These are phyloP conservation scores for Lysandra coridon DNA, from an alignment of 2,888 invertebrate species.

Conservation along the genomic window DNA sequence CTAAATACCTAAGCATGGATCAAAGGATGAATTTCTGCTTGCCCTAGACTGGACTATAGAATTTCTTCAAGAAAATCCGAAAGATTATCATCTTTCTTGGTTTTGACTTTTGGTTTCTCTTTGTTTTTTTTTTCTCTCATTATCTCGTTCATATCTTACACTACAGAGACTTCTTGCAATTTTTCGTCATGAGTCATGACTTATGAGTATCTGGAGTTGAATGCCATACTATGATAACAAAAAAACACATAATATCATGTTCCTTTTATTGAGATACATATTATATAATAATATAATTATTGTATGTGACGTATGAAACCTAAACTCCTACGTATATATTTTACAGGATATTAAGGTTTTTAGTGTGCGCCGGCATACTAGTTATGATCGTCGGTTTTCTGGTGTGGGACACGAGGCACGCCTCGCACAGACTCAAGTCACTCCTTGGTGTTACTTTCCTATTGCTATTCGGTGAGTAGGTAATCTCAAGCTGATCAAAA, in stretches of 20 bases:
- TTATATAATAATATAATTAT: too few species aligned
- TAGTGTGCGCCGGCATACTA: slow-evolving; percentile 67
- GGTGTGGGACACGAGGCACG: slow-evolving; percentile 81
- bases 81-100: too few species aligned
- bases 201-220: neutral
- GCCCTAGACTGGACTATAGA: too few species aligned
- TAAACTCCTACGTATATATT: neutral
- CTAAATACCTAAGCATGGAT: neutral
- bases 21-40: too few species aligned
- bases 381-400: slow-evolving; percentile 80
- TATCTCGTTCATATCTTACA: neutral
- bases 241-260: neutral
- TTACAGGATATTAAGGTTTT: slow-evolving; percentile 70
- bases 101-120: too few species aligned
- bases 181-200: neutral
- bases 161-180: neutral
- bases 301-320: too few species aligned
- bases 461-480: slow-evolving; percentile 68
- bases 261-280: neutral
- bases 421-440: slow-evolving; percentile 83
- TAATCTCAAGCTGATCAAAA: neutral
- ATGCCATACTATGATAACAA: neutral
- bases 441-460: slow-evolving; percentile 84
- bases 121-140: too few species aligned
- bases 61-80: too few species aligned